Percentiles rank a stretch among this genome's conserved stretches.
Conservation (phyloP, 2,113 vertebrate species). For the Aspidoscelis tigris region DNA sequence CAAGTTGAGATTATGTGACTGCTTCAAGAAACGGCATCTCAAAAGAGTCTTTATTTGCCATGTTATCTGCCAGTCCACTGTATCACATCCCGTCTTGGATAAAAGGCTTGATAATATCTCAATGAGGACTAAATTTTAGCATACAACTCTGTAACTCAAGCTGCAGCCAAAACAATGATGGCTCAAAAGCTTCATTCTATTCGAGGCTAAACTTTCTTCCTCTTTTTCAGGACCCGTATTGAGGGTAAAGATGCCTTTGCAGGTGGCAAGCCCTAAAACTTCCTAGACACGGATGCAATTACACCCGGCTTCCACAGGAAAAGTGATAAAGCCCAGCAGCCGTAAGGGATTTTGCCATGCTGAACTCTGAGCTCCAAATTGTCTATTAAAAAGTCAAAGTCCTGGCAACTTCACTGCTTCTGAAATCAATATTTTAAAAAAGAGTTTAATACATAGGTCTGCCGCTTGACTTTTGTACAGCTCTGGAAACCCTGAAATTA, state of each 20-base stretch:
- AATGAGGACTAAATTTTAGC: slow-evolving; percentile 62
- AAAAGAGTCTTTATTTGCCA: slow-evolving; percentile 62
- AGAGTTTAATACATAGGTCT: background rate
- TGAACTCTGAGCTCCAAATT: background rate
- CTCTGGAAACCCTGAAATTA: background rate
- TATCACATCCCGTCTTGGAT: slow-evolving; percentile 56
- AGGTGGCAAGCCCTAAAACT: slow-evolving; percentile 55
- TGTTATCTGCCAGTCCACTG: slow-evolving; percentile 42
- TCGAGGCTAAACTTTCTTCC: slow-evolving; percentile 60
- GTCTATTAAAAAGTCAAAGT: background rate
- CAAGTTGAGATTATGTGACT: slow-evolving; percentile 59
- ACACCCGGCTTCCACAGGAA: slow-evolving; percentile 51
- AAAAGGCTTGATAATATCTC: slow-evolving; percentile 59
- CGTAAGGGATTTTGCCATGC: slow-evolving; percentile 49
- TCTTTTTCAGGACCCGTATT: slow-evolving; percentile 55
- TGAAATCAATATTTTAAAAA: background rate
- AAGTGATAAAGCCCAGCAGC: slow-evolving; percentile 60
- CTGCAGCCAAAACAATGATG: slow-evolving; percentile 52
- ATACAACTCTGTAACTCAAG: slow-evolving; percentile 61
- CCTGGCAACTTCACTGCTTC: background rate
- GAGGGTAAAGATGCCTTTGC: slow-evolving; percentile 61
- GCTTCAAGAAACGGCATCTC: slow-evolving; percentile 52
- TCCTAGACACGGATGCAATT: slow-evolving; percentile 65
- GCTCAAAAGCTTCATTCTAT: slow-evolving; percentile 58
- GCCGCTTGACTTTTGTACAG: background rate